Evolutionary conservation across 2,888 invertebrate genomes (phyloP).

Genomic region (Heliconius cydno): DNA sequence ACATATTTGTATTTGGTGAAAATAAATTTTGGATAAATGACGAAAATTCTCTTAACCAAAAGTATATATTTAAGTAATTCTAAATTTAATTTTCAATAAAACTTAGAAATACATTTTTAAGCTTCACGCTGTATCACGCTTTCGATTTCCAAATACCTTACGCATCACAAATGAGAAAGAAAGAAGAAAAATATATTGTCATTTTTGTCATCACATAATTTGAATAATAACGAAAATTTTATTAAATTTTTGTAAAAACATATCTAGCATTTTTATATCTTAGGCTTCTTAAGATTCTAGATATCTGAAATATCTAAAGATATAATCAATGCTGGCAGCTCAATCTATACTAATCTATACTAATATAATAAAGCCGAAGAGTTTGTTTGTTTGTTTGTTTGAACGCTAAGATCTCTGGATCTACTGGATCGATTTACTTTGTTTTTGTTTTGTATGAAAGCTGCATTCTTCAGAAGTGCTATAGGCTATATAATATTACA

Average conservation of each 20-base stretch:
- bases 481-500: no score
- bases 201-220: neutral
- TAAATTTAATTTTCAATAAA: neutral
- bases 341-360: no score
- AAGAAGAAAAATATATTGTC: neutral
- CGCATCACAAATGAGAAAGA: neutral
- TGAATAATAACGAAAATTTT: neutral
- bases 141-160: no score
- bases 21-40: neutral
- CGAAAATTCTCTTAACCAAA: neutral
- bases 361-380: no score
- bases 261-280: neutral
- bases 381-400: no score
- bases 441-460: no score
- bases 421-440: no score
- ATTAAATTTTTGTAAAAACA: neutral
- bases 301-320: slow-evolving; percentile 16
- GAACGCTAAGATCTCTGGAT: no score
- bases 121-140: no score
- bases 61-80: neutral
- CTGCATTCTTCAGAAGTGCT: no score
- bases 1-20: neutral
- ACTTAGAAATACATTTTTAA: neutral
- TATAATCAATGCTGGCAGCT: slow-evolving; percentile 6
- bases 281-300: neutral